Evolutionary conservation across 2,888 invertebrate genomes (phyloP), one percentile per base, ranked within the genome.

Genomic region (Brassicogethes aeneus): DNA sequence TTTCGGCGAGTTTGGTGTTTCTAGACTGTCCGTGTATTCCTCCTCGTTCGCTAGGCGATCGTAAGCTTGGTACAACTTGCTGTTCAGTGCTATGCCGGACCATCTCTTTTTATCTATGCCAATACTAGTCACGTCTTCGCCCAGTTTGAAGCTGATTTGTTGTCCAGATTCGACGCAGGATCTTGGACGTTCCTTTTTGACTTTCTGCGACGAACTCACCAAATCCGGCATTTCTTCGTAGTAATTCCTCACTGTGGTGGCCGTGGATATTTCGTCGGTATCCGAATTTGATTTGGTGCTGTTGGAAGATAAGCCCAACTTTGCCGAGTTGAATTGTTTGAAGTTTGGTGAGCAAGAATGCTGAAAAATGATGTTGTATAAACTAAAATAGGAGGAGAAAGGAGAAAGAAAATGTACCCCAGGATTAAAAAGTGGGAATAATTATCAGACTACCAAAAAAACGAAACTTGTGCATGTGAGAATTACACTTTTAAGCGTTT

Each of bases 1-100:
- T 34, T 44, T 34, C 2, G 41, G 40, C n/a, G 15, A 16, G 15
- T 41, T 34, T 5, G 44, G 51, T 61, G 76, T 77, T 65, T 82
- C 83, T 52, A 84, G 70, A 64, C 84, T 84, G 66, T 85, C 85
- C 5, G 82, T 79, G 60, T 84, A 84, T 52, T 79, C 80, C 56
- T 82, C 82, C 36, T 77, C 76, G 44, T 75, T 74, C 40, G 75
- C 75, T 17, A 85, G 68, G 55, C 80, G 73, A 60, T 84, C 84
- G 53, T 83, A 81, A 2, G 80, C 82, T 56, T 82, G 80, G 65
- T 80, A 81, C 53, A 84, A 69, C 56, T 82, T 82, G 0, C 82
- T 79, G 37, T 80, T 79, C 48, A 80, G 66, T 46, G 82, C 80
- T 31, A 82, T 78, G 29, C 80, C 80, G 33, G 83, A 83, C 82